Percentiles rank a stretch among this genome's conserved stretches.
Evolutionary conservation across 2,888 invertebrate species (phyloP).

Genomic region (Melanchra persicariae): DNA sequence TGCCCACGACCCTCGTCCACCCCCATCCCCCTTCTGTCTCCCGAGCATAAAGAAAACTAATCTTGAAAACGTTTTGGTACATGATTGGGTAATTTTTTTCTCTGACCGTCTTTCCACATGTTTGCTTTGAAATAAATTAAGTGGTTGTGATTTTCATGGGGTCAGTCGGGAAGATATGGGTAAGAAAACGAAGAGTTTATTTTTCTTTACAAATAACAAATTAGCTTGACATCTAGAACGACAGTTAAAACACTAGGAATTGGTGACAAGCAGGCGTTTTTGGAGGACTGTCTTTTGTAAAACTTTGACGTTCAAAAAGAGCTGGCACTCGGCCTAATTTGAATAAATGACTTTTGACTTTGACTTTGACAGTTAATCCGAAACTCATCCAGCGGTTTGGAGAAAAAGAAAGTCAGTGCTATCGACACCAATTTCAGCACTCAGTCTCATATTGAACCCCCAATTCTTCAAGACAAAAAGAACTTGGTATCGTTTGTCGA

Average conservation of each 20-base stretch:
- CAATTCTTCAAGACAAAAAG: slow-evolving; percentile 21
- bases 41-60: slow-evolving; percentile 70
- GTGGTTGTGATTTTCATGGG: slow-evolving; percentile 53
- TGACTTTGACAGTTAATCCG: too few relatives aligned
- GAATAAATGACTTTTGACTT: too few relatives aligned
- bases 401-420: not conserved
- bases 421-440: not conserved
- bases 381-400: not conserved
- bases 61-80: slow-evolving; percentile 67
- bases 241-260: too few relatives aligned
- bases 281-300: too few relatives aligned
- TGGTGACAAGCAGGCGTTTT: too few relatives aligned
- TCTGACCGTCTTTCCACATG: slow-evolving; percentile 61
- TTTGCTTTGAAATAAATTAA: slow-evolving; percentile 57
- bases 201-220: slow-evolving; percentile 19
- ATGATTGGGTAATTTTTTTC: slow-evolving; percentile 68
- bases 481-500: slow-evolving; percentile 42
- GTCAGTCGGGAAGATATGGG: slow-evolving; percentile 21
- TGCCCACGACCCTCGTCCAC: slow-evolving; percentile 76
- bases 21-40: slow-evolving; percentile 59
- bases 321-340: too few relatives aligned
- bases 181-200: slow-evolving; percentile 8
- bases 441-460: slow-evolving; percentile 18
- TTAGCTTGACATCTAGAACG: not conserved
- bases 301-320: too few relatives aligned